Evolutionary conservation across 2,888 invertebrate species (phyloP).

Genomic region (Oscheius myriophilus): DNA sequence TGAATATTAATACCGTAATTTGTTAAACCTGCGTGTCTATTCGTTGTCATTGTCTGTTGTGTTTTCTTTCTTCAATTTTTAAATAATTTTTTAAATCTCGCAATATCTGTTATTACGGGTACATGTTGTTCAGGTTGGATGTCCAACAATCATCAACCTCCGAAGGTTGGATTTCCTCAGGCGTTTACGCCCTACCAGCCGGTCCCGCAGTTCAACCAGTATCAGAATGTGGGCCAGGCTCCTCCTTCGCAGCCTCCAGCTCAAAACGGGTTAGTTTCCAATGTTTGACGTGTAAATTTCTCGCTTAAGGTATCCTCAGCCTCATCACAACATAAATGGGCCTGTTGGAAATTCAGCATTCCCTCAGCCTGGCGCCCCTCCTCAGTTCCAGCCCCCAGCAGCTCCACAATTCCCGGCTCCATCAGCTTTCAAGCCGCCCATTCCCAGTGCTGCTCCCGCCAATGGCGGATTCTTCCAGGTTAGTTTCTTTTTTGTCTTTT

Average conservation of each 20-base stretch:
- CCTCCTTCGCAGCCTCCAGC: neutral
- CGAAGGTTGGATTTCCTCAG: conserved; percentile 49
- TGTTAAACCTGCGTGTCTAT: no score
- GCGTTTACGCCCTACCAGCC: conserved; percentile 33
- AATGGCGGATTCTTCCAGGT: neutral
- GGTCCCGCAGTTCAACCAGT: conserved; percentile 16
- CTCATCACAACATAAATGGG: neutral
- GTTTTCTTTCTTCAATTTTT: neutral
- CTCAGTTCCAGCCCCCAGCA: neutral
- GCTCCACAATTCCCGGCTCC: conserved; percentile 1
- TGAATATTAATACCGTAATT: no score
- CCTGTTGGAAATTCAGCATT: neutral
- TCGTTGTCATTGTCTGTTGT: no score
- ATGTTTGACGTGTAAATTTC: neutral
- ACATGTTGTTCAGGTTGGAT: conserved; percentile 18
- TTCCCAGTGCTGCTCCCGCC: neutral
- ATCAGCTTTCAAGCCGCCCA: conserved; percentile 10
- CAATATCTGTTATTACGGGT: no score
- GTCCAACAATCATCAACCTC: conserved; percentile 20
- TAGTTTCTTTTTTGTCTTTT: neutral
- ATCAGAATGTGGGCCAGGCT: neutral
- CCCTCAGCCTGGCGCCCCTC: neutral
- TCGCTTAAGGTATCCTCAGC: neutral
- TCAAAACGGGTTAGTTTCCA: conserved; percentile 6
- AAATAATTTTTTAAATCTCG: neutral